Evolutionary conservation across 2,113 vertebrate genomes (phyloP), one percentile per base, ranked within the genome.

Genomic region (Pardalotus punctatus): DNA sequence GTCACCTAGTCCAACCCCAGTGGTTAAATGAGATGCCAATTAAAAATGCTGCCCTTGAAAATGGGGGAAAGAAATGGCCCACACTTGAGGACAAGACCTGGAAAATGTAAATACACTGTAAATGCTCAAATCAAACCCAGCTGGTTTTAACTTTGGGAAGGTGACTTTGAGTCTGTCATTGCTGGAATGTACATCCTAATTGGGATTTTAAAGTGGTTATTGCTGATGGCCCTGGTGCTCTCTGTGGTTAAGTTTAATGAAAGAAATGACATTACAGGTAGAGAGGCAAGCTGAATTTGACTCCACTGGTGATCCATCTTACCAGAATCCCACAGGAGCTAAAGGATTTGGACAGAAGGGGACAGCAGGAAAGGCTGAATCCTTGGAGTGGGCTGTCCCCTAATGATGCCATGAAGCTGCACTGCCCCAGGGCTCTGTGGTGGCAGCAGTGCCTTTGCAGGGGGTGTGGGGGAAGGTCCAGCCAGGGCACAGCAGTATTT

Each of bases 401-500:
- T 53, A 4, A 2, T 9, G 14, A 6, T 11, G 18, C 33, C 3
- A 2, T 0, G 0, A 4, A 11, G 31, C 40, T 58, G 27, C 12
- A 1, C 14, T 9, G 25, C 56, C 53, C 5, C 45, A 4, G 31
- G 1, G 51, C 6, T 31, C 43, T 16, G 62, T 9, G 35, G 2
- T 10, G 43, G 62, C 43, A 31, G 48, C 48, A 47, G 42, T 4
- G 19, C 48, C 56, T 24, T n/a, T 60, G 31, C 21, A 57, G n/a
- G 42, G 64, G n/a, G 7, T 67, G 38, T 27, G 36, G 64, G 58
- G 21, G 38, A 45, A 47, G 20, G 8, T 19, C 29, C 64, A 42
- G 65, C 13, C 35, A 5, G 29, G 35, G 36, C 38, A 64, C 15
- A 35, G 19, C 64, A 24, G n/a, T 6, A 45, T 38, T 53, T 10